A percentile compares a stretch with the other conserved stretches of the same genome.
Conservation (phyloP, 2,113 vertebrate genomes). For the Falcunculus frontatus region DNA sequence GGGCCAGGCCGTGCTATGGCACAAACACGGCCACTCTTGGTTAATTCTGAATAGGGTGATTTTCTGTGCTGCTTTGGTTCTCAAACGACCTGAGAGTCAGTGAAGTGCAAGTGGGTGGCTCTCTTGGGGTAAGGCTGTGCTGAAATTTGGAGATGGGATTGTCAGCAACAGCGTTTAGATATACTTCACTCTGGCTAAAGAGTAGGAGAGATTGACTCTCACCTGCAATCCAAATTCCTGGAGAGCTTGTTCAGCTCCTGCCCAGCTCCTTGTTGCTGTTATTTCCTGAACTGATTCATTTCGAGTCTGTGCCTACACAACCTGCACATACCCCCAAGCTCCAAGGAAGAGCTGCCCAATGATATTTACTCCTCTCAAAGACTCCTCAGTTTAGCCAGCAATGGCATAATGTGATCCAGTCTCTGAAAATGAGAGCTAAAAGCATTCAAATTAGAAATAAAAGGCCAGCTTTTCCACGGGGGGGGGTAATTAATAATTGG, state of each 20-base stretch:
- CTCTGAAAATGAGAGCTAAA: neutral
- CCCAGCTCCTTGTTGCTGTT: neutral
- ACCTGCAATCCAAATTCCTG: neutral
- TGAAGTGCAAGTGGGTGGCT: neutral
- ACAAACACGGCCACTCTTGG: too few relatives aligned
- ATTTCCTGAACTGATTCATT: neutral
- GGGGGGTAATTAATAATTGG: neutral
- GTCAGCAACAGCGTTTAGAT: neutral
- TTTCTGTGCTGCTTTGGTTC: neutral
- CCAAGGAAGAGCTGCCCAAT: neutral
- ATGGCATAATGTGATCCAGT: neutral
- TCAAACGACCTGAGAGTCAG: neutral
- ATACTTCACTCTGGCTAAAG: neutral
- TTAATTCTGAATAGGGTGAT: neutral
- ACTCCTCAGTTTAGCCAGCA: neutral
- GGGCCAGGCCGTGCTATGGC: neutral
- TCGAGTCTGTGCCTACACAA: neutral
- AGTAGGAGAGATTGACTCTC: neutral
- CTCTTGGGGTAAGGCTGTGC: neutral
- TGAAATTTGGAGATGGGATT: neutral
- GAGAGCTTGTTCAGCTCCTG: neutral
- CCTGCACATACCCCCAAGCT: neutral
- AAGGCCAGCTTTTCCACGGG: neutral
- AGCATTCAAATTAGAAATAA: neutral
- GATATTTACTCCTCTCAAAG: neutral